Conservation (phyloP, 2,113 vertebrate species). For the Nyctibius bracteatus region DNA sequence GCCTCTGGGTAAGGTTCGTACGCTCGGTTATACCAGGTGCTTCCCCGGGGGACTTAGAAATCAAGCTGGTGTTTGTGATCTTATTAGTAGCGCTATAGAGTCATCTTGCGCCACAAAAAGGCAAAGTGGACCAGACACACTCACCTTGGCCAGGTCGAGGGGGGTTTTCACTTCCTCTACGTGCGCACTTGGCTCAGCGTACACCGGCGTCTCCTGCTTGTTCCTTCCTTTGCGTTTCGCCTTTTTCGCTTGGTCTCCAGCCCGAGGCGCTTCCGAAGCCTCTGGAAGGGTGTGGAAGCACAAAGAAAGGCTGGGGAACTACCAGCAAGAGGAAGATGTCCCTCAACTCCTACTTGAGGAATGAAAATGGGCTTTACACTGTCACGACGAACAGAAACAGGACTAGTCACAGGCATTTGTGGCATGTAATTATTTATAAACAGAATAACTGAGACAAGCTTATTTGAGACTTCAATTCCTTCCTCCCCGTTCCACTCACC, state of each 20-base stretch:
- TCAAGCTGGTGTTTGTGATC: too few relatives aligned
- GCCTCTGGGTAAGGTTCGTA: too few relatives aligned
- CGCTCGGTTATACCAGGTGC: too few relatives aligned
- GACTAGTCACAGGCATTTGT: fast-evolving
- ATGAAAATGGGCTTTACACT: not conserved
- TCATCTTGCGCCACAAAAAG: too few relatives aligned
- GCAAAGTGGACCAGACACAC: not conserved
- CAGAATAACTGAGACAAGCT: not conserved
- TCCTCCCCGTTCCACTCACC: constrained; percentile 34
- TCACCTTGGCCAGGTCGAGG: constrained; percentile 90
- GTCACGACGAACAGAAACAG: fast-evolving
- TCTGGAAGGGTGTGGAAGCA: constrained; percentile 42
- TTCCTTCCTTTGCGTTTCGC: constrained; percentile 92
- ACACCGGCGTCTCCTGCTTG: constrained; percentile 77
- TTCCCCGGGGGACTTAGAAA: too few relatives aligned
- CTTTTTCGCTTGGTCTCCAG: constrained; percentile 81
- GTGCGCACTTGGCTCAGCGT: constrained; percentile 65
- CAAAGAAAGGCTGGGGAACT: not conserved
- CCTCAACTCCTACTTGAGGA: not conserved
- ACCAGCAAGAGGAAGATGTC: not conserved
- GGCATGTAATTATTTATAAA: not conserved
- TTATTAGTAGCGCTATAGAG: too few relatives aligned
- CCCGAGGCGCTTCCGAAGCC: constrained; percentile 64
- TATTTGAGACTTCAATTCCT: not conserved
- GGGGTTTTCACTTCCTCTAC: constrained; percentile 89